Conservation (phyloP, 2,888 invertebrate genomes). For the Callyntrura guangdongensis region DNA sequence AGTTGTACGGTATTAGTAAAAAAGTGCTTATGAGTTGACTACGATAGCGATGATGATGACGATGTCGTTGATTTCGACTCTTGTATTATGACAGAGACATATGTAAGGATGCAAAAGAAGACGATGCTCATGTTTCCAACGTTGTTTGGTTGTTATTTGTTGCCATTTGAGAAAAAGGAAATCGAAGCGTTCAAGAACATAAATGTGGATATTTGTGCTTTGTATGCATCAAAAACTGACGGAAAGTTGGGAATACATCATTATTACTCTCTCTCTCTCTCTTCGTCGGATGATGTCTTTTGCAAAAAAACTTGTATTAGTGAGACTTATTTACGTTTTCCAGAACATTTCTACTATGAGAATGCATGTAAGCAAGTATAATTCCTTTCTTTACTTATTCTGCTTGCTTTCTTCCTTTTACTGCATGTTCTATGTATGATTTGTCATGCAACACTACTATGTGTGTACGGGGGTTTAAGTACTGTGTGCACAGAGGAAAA, state of each 20-base stretch:
- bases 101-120: neutral
- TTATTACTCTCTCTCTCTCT: neutral
- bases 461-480: neutral
- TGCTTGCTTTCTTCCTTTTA: constrained; percentile 50
- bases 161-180: constrained; percentile 60
- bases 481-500: constrained; percentile 62
- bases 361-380: constrained; percentile 30
- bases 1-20: neutral
- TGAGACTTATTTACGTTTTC: constrained; percentile 22
- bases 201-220: constrained; percentile 6
- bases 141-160: constrained; percentile 19
- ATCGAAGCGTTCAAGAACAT: constrained; percentile 45
- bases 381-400: constrained; percentile 53
- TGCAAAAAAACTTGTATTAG: constrained; percentile 20
- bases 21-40: constrained; percentile 40
- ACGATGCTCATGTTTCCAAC: constrained; percentile 25
- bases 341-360: constrained; percentile 28
- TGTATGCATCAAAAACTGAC: constrained; percentile 42
- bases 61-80: constrained; percentile 62
- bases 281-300: constrained; percentile 1
- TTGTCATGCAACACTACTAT: constrained; percentile 25
- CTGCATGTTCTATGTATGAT: constrained; percentile 41
- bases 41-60: neutral
- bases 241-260: constrained; percentile 53
- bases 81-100: constrained; percentile 18